These are phyloP conservation scores for Equus quagga DNA, from an alignment of 2,113 vertebrate genomes.

Conservation along the genomic window DNA sequence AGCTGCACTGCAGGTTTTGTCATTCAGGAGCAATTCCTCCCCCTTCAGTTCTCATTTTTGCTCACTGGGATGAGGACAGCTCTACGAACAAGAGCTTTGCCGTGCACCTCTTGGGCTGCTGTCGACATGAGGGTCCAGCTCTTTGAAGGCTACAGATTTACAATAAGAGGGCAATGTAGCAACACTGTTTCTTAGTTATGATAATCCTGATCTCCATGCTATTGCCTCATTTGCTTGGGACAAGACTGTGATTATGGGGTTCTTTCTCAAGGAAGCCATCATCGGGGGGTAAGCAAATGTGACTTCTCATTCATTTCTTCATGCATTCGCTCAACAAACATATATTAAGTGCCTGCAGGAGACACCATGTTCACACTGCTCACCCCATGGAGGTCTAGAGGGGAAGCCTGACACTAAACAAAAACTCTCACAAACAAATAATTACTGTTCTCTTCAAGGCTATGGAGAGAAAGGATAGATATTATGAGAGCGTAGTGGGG, in stretches of 20 bases:
- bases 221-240: background rate
- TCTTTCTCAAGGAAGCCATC: background rate
- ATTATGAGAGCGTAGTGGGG: background rate
- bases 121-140: background rate
- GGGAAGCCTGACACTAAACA: background rate
- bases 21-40: background rate
- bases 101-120: accelerated
- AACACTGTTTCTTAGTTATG: background rate
- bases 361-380: background rate
- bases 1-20: background rate
- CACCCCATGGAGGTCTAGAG: background rate
- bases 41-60: accelerated
- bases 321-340: background rate
- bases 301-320: background rate
- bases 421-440: background rate
- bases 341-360: background rate
- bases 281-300: background rate
- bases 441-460: background rate
- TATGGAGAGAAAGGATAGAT: background rate
- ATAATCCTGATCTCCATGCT: too few species aligned
- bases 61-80: background rate
- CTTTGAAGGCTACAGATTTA: background rate
- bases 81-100: background rate
- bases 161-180: background rate
- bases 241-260: background rate